phyloP scores from a whole-genome alignment of 2,113 vertebrate species.

The Poecilia latipinna region DNA sequence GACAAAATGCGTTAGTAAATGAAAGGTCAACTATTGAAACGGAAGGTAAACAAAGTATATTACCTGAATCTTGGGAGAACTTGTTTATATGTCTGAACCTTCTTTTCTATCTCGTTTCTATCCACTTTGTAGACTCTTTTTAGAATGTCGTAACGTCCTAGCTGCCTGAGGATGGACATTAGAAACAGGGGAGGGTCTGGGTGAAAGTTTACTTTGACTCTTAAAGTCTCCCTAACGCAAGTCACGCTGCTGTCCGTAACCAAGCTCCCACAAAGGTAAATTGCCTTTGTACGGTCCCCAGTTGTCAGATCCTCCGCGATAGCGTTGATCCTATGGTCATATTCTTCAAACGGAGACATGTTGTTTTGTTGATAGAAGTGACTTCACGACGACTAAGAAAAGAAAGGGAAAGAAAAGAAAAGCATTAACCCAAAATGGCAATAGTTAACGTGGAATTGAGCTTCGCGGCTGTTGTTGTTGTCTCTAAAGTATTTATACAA shows the following conservation, averaged over 20 bases:
- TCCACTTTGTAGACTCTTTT: constrained; percentile 76
- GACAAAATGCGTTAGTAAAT: background rate
- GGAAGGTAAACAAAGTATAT: constrained; percentile 2
- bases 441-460: too few species aligned
- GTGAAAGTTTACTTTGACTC: background rate
- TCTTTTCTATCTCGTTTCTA: constrained; percentile 78
- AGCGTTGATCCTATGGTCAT: constrained; percentile 36
- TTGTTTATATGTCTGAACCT: constrained; percentile 44
- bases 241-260: constrained; percentile 26
- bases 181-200: constrained; percentile 51
- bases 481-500: too few species aligned
- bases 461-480: too few species aligned
- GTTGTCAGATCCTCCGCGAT: constrained; percentile 62
- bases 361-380: too few species aligned
- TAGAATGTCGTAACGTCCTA: constrained; percentile 88
- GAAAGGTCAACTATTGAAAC: background rate
- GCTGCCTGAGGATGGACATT: constrained; percentile 81
- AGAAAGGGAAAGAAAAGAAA: background rate
- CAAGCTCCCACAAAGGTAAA: constrained; percentile 66
- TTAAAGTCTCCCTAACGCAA: constrained; percentile 47
- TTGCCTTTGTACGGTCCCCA: constrained; percentile 56
- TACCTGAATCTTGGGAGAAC: constrained; percentile 88
- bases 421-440: background rate
- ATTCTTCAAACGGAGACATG: constrained; percentile 34
- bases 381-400: background rate